phyloP scores from a whole-genome alignment of 2,888 invertebrate genomes.

The Nebria salina region DNA sequence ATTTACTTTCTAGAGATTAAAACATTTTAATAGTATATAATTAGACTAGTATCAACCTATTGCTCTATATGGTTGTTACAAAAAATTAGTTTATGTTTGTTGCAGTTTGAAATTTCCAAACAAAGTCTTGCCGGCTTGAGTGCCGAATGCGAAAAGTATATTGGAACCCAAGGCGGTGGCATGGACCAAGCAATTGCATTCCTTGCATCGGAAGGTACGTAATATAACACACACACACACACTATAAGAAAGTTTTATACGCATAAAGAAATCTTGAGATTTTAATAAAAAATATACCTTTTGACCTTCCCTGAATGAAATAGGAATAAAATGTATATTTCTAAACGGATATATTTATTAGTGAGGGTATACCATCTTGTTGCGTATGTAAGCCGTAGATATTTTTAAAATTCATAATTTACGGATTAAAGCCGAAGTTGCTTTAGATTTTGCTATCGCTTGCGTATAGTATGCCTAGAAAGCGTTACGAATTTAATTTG shows the following conservation, averaged over 20 bases:
- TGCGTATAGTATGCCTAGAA: background rate
- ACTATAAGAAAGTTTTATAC: too few species aligned
- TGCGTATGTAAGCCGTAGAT: too few species aligned
- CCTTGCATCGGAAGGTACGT: slow-evolving; percentile 77
- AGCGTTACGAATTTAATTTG: background rate
- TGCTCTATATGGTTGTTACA: too few species aligned
- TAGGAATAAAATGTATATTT: background rate
- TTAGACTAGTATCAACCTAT: too few species aligned
- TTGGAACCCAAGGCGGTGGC: slow-evolving; percentile 98
- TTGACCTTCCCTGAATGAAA: too few species aligned
- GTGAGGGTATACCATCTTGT: too few species aligned
- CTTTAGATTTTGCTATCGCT: background rate
- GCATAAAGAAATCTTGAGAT: too few species aligned
- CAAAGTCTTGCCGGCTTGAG: slow-evolving; percentile 81
- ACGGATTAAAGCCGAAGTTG: background rate
- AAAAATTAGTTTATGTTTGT: slow-evolving; percentile 27
- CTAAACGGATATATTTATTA: too few species aligned
- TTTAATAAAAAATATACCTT: too few species aligned
- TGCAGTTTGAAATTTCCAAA: slow-evolving; percentile 57
- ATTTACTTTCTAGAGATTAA: too few species aligned
- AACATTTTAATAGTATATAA: too few species aligned
- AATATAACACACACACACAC: background rate
- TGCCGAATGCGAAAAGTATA: slow-evolving; percentile 90
- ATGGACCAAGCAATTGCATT: slow-evolving; percentile 99
- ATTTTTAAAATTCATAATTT: background rate